Percentiles rank a stretch among this genome's conserved stretches.
Conservation (phyloP, 2,797 vertebrate genomes). For the Hippopotamyrus pictus region DNA sequence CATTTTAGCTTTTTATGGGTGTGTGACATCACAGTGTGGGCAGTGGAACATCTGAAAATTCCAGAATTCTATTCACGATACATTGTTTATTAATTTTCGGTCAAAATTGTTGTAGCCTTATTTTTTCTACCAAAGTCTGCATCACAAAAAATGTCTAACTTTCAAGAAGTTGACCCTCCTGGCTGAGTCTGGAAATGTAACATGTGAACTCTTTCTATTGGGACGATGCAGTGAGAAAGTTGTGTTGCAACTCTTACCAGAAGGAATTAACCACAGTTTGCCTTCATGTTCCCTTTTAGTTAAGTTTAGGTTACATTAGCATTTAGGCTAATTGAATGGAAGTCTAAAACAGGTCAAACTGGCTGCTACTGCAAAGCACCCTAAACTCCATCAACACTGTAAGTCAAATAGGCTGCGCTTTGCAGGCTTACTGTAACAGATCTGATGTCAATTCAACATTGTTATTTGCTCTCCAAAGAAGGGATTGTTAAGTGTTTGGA, state of each 20-base stretch:
- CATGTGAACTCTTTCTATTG: not conserved
- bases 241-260: not conserved
- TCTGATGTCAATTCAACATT: not conserved
- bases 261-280: not conserved
- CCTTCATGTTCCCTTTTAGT: not conserved
- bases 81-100: not conserved
- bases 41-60: not conserved
- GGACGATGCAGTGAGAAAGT: not conserved
- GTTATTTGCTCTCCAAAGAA: not conserved
- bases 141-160: not conserved
- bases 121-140: not conserved
- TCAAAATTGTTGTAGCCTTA: not conserved
- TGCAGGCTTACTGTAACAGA: not conserved
- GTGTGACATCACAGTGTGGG: not conserved
- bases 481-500: not conserved
- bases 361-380: not conserved
- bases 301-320: not conserved
- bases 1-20: not conserved
- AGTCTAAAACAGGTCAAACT: not conserved
- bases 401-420: not conserved
- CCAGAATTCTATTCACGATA: not conserved
- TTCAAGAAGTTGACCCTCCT: not conserved
- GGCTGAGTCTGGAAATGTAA: not conserved
- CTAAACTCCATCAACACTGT: not conserved
- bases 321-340: not conserved